Evolutionary conservation across 2,797 vertebrate species (phyloP).

Genomic region (Poeciliopsis gracilis): DNA sequence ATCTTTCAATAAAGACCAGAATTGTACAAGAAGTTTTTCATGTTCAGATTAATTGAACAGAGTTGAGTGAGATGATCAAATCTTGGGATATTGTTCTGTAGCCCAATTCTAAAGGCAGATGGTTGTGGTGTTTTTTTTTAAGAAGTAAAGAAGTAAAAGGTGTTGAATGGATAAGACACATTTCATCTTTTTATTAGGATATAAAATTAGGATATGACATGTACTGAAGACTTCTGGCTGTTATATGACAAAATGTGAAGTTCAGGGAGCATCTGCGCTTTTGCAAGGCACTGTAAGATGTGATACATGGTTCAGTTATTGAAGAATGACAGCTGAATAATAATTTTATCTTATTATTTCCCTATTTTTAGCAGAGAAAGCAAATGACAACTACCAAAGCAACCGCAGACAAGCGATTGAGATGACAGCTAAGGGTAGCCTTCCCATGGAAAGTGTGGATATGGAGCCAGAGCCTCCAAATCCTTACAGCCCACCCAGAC

Average conservation of each 20-base stretch:
- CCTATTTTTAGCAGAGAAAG: slow-evolving; percentile 88
- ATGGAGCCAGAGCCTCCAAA: slow-evolving; percentile 86
- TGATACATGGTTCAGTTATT: neutral
- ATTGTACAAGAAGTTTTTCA: neutral
- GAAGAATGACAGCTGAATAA: slow-evolving; percentile 1
- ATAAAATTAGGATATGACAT: neutral
- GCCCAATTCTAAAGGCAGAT: neutral
- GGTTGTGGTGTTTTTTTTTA: neutral
- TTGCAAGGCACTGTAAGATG: neutral
- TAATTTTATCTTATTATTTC: slow-evolving; percentile 26
- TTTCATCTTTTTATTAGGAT: neutral
- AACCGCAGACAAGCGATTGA: slow-evolving; percentile 89
- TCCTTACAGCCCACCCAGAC: slow-evolving; percentile 88
- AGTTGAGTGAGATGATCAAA: neutral
- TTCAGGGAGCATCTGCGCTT: neutral
- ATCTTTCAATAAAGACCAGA: neutral
- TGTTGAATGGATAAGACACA: neutral
- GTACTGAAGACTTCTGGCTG: neutral
- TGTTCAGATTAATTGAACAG: neutral
- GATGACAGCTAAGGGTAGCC: slow-evolving; percentile 88
- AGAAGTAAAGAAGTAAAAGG: neutral
- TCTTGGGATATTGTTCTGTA: neutral
- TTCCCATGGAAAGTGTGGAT: slow-evolving; percentile 89
- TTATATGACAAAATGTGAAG: neutral
- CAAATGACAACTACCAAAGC: slow-evolving; percentile 90